phyloP scores from a whole-genome alignment of 2,797 vertebrate species.

The Triplophysa bombifrons region DNA sequence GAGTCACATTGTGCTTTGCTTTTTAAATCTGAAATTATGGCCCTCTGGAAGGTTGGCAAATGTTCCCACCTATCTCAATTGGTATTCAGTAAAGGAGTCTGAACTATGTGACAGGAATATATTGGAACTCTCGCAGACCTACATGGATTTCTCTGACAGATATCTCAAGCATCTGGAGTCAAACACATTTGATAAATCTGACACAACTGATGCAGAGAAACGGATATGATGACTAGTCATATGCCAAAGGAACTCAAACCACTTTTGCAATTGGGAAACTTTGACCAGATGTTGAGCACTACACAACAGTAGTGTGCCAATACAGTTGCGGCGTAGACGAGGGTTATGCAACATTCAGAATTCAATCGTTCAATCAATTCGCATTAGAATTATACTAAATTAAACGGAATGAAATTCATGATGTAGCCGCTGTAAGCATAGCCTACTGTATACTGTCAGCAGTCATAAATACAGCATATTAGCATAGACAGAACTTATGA shows the following conservation, averaged over 20 bases:
- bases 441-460: too few relatives aligned
- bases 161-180: slow-evolving; percentile 26
- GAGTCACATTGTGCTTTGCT: slow-evolving; percentile 23
- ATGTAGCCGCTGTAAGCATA: neutral
- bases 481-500: too few relatives aligned
- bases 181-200: neutral
- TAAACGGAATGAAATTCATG: neutral
- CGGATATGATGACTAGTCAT: neutral
- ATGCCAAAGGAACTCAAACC: neutral
- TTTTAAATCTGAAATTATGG: slow-evolving; percentile 47
- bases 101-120: slow-evolving; percentile 27
- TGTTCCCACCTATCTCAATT: slow-evolving; percentile 24
- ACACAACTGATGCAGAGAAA: slow-evolving; percentile 15
- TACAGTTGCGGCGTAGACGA: neutral
- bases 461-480: too few relatives aligned
- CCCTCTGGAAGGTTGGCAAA: slow-evolving; percentile 14
- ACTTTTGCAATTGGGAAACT: neutral
- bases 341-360: neutral
- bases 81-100: slow-evolving; percentile 29
- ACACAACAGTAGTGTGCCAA: neutral
- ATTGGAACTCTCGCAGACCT: slow-evolving; percentile 7
- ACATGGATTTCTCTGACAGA: slow-evolving; percentile 18
- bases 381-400: neutral
- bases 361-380: too few relatives aligned
- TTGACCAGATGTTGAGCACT: neutral